Evolutionary conservation across 2,113 vertebrate species (phyloP).

Genomic region (Zosterops borbonicus): DNA sequence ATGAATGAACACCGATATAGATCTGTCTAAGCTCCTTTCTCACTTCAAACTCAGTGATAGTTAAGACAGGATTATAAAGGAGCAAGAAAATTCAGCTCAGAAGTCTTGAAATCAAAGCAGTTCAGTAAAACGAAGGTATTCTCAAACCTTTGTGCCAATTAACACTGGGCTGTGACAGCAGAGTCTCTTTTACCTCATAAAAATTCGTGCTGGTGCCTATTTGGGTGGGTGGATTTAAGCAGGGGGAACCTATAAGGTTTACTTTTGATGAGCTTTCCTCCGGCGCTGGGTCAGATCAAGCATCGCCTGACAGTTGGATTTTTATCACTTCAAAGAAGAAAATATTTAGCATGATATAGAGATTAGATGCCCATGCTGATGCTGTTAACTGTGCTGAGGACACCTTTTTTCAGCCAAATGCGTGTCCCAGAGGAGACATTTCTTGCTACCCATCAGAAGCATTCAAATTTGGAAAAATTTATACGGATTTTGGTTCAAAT

Average conservation of each 20-base stretch:
- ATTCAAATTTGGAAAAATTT: background rate
- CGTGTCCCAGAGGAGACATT: background rate
- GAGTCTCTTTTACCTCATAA: slow-evolving; percentile 11
- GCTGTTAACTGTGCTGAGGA: slow-evolving; percentile 24
- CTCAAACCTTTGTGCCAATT: slow-evolving; percentile 53
- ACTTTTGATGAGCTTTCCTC: slow-evolving; percentile 33
- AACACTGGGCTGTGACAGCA: slow-evolving; percentile 32
- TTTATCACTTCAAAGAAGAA: slow-evolving; percentile 50
- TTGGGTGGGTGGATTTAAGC: slow-evolving; percentile 53
- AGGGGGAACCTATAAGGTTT: background rate
- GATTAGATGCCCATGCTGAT: slow-evolving; percentile 36
- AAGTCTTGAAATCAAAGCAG: slow-evolving; percentile 54
- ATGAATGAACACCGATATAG: slow-evolving; percentile 46
- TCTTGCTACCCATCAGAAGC: background rate
- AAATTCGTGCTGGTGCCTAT: slow-evolving; percentile 14
- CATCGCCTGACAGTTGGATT: background rate
- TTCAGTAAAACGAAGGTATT: slow-evolving; percentile 27
- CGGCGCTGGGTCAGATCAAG: slow-evolving; percentile 31
- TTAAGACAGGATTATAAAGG: slow-evolving; percentile 56
- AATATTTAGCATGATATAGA: slow-evolving; percentile 42
- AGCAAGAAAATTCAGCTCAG: slow-evolving; percentile 15
- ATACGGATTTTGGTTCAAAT: background rate
- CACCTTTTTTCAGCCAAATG: background rate
- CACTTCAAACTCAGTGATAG: slow-evolving; percentile 41
- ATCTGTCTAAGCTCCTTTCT: slow-evolving; percentile 54